Conservation (phyloP, 2,797 vertebrate species). For the Sarcoramphus papa region DNA sequence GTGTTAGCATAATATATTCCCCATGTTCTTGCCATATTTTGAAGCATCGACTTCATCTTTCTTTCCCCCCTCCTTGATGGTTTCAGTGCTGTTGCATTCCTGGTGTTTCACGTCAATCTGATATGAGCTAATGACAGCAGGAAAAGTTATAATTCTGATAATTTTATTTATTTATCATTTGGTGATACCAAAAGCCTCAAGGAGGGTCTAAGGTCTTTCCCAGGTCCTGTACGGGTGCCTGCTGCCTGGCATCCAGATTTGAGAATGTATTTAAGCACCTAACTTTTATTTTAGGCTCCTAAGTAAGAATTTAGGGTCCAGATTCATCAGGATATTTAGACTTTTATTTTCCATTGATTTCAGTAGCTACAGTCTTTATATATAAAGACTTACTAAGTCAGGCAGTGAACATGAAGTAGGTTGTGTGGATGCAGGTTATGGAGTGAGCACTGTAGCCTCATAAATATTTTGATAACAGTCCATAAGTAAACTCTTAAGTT, state of each 20-base stretch:
- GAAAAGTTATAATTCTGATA: neutral
- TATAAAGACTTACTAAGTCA: neutral
- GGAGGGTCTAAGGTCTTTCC: neutral
- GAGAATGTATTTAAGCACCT: neutral
- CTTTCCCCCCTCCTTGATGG: neutral
- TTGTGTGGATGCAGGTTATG: neutral
- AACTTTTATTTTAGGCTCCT: neutral
- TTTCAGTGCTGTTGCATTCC: neutral
- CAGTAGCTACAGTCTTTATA: neutral
- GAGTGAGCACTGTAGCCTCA: neutral
- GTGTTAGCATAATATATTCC: neutral
- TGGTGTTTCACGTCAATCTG: neutral
- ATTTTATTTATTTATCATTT: neutral
- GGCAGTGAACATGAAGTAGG: neutral
- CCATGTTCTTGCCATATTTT: neutral
- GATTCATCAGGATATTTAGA: neutral
- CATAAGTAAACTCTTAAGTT: neutral
- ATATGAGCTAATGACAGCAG: neutral
- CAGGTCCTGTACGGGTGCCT: neutral
- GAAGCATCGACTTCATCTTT: neutral
- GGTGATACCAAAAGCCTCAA: neutral
- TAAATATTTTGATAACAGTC: neutral
- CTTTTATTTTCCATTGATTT: neutral
- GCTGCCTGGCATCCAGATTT: neutral
- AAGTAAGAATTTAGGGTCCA: neutral